These are phyloP conservation scores for Gasterosteus nipponicus DNA, from an alignment of 2,113 vertebrate genomes.

Conservation along the genomic window DNA sequence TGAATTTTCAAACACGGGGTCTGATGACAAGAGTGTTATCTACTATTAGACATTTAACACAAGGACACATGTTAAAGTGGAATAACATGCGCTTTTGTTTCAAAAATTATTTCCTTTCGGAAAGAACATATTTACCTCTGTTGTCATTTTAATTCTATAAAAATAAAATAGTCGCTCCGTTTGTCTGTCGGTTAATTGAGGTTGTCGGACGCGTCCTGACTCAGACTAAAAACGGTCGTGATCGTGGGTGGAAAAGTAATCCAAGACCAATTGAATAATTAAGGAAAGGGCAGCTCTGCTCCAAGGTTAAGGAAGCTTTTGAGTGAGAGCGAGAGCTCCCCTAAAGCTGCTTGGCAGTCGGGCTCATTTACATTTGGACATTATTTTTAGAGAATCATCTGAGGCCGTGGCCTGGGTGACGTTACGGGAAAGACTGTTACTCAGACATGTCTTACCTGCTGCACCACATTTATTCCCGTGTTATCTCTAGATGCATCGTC, in stretches of 20 bases:
- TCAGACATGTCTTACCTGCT: constrained; percentile 72
- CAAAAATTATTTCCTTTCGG: constrained; percentile 13
- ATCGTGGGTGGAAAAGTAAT: no score
- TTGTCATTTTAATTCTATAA: constrained; percentile 29
- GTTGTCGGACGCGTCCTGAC: neutral
- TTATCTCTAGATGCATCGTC: constrained; percentile 47
- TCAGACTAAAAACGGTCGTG: no score
- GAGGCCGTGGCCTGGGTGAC: constrained; percentile 39
- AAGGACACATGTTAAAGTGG: neutral
- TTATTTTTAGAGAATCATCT: neutral
- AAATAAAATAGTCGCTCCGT: constrained; percentile 37
- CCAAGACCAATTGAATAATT: no score
- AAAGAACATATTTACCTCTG: constrained; percentile 31
- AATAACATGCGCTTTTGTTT: constrained; percentile 1
- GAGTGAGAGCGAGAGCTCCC: no score
- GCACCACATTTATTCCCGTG: constrained; percentile 63
- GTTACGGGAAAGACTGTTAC: constrained; percentile 47
- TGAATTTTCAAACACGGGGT: neutral
- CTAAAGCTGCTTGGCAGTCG: no score
- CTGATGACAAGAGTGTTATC: neutral
- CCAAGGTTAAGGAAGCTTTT: no score
- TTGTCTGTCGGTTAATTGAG: constrained; percentile 24
- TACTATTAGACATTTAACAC: neutral
- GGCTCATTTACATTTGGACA: no score
- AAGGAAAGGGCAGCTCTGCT: no score